Evolutionary conservation across 2,113 vertebrate species (phyloP).

Genomic region (Misgurnus mizolepis): DNA sequence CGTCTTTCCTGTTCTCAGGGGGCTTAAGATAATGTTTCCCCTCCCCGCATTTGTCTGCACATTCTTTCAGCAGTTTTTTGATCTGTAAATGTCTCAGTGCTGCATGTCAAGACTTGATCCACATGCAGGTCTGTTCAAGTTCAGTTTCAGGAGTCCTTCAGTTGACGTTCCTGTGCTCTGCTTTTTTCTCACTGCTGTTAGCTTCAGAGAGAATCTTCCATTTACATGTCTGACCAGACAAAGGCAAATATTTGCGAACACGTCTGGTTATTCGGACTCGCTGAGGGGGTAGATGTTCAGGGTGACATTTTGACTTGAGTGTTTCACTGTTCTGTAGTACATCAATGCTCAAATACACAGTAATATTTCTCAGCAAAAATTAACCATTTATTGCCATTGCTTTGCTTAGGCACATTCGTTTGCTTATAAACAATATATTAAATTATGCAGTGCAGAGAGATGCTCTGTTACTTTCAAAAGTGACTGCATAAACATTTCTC

Average conservation of each 20-base stretch:
- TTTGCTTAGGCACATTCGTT: too few species aligned
- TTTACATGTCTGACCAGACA: background rate
- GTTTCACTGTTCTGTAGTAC: too few species aligned
- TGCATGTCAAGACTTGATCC: constrained; percentile 43
- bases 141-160: background rate
- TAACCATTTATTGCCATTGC: too few species aligned
- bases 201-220: background rate
- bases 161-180: background rate
- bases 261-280: constrained; percentile 6
- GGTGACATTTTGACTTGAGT: background rate
- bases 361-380: too few species aligned
- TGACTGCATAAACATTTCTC: too few species aligned
- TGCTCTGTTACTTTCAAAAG: too few species aligned
- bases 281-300: background rate
- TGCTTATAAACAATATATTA: too few species aligned
- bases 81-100: background rate
- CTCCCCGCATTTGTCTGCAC: background rate
- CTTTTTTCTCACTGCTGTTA: background rate
- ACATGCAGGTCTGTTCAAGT: constrained; percentile 1
- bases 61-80: constrained; percentile 5
- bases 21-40: background rate
- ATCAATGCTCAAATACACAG: too few species aligned
- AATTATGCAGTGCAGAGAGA: too few species aligned
- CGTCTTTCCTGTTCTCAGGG: background rate
- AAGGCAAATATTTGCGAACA: constrained; percentile 35